Percentiles rank a stretch among this genome's conserved stretches.
These are phyloP conservation scores for Motacilla tschutschensis DNA, from an alignment of 2,113 vertebrate species.

Conservation along the genomic window DNA sequence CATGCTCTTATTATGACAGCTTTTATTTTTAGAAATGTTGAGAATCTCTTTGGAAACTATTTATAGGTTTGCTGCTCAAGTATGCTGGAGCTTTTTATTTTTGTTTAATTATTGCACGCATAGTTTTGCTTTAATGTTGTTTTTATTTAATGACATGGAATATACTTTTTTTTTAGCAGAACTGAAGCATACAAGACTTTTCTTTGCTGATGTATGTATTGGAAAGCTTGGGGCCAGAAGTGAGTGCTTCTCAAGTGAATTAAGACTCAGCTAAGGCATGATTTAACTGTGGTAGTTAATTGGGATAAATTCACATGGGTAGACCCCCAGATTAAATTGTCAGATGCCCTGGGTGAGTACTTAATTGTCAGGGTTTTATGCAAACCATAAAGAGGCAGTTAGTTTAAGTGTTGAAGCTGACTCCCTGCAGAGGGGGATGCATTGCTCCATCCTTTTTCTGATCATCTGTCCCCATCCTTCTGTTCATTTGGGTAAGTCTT, in stretches of 20 bases:
- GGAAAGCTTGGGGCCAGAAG: neutral
- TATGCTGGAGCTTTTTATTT: neutral
- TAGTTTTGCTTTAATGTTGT: neutral
- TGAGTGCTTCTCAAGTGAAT: neutral
- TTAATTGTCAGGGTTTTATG: conserved; percentile 2
- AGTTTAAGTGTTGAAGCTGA: neutral
- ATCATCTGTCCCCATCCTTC: neutral
- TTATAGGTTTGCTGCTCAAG: conserved; percentile 22
- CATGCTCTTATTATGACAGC: conserved; percentile 35
- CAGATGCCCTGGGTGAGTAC: neutral
- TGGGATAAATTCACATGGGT: neutral
- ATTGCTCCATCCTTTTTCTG: neutral
- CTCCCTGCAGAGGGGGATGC: neutral
- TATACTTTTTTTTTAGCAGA: neutral
- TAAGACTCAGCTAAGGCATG: neutral
- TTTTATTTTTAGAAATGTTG: conserved; percentile 40
- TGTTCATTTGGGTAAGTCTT: neutral
- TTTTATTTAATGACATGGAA: conserved; percentile 1
- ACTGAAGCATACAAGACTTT: neutral
- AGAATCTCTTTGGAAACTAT: conserved; percentile 33
- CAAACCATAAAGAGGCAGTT: neutral
- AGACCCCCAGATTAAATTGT: neutral
- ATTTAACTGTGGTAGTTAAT: neutral
- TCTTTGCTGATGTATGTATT: neutral
- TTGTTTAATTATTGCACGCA: neutral